Evolutionary conservation across 2,888 invertebrate species (phyloP).

Genomic region (Darwinula stevensoni): DNA sequence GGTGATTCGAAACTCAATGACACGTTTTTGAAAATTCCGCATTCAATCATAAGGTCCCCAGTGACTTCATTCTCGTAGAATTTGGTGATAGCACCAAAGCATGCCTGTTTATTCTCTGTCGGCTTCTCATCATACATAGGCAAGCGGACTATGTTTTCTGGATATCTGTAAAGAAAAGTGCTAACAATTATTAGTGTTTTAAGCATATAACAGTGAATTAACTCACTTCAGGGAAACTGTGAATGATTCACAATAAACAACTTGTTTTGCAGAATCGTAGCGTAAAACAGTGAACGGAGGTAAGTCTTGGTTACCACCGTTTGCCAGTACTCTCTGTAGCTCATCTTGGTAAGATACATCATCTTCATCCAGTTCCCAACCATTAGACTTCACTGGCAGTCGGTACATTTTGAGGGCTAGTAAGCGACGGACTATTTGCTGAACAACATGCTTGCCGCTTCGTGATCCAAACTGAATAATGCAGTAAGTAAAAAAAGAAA

Average conservation of each 20-base stretch:
- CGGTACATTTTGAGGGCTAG: slow-evolving; percentile 2
- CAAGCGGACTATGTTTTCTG: slow-evolving; percentile 2
- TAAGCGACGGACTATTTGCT: slow-evolving; percentile 2
- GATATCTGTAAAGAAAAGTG: slow-evolving; percentile 2
- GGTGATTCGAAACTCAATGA: slow-evolving; percentile 2
- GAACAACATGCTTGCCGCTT: slow-evolving; percentile 2
- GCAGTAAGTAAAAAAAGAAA: slow-evolving; percentile 2
- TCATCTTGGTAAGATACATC: slow-evolving; percentile 2
- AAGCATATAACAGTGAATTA: slow-evolving; percentile 2
- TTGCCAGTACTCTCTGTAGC: slow-evolving; percentile 2
- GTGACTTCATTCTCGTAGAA: slow-evolving; percentile 2
- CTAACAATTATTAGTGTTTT: slow-evolving; percentile 2
- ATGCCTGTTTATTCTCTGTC: slow-evolving; percentile 2
- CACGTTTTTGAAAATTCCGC: slow-evolving; percentile 2
- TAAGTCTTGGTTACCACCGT: slow-evolving; percentile 2
- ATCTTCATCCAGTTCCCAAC: slow-evolving; percentile 2
- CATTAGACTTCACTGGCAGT: slow-evolving; percentile 2
- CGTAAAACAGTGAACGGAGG: slow-evolving; percentile 2
- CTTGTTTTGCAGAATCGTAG: slow-evolving; percentile 2
- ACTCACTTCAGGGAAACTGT: slow-evolving; percentile 2
- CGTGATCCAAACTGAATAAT: slow-evolving; percentile 2
- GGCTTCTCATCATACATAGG: slow-evolving; percentile 2
- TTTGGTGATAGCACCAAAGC: slow-evolving; percentile 2
- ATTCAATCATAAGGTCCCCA: slow-evolving; percentile 2
- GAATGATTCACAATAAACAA: slow-evolving; percentile 2